Base-by-base conservation (phyloP, 2,888 invertebrate genomes). In the Panzeria rudis region DNA sequence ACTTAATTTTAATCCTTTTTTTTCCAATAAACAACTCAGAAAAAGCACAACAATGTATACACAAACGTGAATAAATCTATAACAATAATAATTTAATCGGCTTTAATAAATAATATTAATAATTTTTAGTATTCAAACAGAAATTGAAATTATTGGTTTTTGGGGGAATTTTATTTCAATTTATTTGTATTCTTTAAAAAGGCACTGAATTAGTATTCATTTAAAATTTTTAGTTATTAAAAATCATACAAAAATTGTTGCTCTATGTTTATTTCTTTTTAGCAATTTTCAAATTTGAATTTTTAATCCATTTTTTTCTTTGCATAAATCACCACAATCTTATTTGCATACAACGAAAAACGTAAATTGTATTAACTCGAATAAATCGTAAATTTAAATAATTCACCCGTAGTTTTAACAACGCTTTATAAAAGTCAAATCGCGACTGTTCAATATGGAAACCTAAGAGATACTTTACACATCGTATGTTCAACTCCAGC, bases 361-460 rank as follows among this genome's bases (percentile, higher is more conserved):
- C 62, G 76, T 56, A 76, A 41, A 15, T 23, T 29, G 29, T 69
- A 50, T 17, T 41, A 25, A 32, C 17, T 29, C 69, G 54, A 56
- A 59, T 47, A 44, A 78, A 72, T 56, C 11, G 17, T 17, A 68
- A 68, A 77, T 78, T 69, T 62, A 61, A 52, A 78, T 69, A 72
- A 77, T 38, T 54, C 66, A 61, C 47, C 64, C 71, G 71, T 50
- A 1, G 47, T 15, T 73, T 47, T 29, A 64, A 85, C 47, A 41
- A 66, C 59, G 78, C 75, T 66, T 75, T 38, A 59, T 54, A 64
- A 82, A 85, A 78, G 85, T 82, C 82, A 69, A 79, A 83, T 80
- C 85, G 84, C 86, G 87, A 88, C 87, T 88, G 87, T 82, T 86
- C 78, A 76, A 0, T 50, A 23, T 66, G 61, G 41, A 79, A 59